Evolutionary conservation across 2,888 invertebrate genomes (phyloP).

Genomic region (Euproctis similis): DNA sequence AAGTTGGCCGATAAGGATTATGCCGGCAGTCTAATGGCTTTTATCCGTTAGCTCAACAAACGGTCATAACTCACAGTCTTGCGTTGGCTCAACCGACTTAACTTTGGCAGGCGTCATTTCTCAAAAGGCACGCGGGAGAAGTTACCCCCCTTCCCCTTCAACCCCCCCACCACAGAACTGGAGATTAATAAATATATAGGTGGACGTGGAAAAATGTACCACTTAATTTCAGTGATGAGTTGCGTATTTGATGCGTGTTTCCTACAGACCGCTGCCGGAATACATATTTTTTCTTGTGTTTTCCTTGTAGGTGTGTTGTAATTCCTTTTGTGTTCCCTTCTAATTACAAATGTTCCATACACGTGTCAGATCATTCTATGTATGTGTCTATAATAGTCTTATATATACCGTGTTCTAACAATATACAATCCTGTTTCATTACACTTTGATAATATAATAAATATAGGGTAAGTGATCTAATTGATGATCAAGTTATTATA

Average conservation of each 20-base stretch:
- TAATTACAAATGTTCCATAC: constrained; percentile 4
- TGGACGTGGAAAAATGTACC: constrained; percentile 71
- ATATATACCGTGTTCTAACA: too few relatives aligned
- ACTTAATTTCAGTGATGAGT: constrained; percentile 66
- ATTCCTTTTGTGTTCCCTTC: constrained; percentile 12
- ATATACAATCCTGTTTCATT: too few relatives aligned
- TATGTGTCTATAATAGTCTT: too few relatives aligned
- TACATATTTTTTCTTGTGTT: constrained; percentile 20
- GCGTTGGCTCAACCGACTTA: constrained; percentile 73
- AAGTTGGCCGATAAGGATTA: constrained; percentile 75
- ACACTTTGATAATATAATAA: too few relatives aligned
- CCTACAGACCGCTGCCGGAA: constrained; percentile 29
- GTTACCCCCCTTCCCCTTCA: constrained; percentile 41
- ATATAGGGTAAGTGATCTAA: too few relatives aligned
- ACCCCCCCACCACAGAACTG: too few relatives aligned
- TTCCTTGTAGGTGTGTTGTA: constrained; percentile 10
- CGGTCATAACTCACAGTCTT: constrained; percentile 70
- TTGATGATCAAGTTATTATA: too few relatives aligned
- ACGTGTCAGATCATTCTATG: too few relatives aligned
- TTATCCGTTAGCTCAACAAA: constrained; percentile 72
- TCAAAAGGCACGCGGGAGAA: constrained; percentile 72
- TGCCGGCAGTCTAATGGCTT: constrained; percentile 67
- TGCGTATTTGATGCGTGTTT: constrained; percentile 45
- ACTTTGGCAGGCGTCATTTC: constrained; percentile 76
- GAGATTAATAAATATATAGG: constrained; percentile 73